phyloP scores from a whole-genome alignment of 2,797 vertebrate genomes.

The Thalassophryne amazonica region DNA sequence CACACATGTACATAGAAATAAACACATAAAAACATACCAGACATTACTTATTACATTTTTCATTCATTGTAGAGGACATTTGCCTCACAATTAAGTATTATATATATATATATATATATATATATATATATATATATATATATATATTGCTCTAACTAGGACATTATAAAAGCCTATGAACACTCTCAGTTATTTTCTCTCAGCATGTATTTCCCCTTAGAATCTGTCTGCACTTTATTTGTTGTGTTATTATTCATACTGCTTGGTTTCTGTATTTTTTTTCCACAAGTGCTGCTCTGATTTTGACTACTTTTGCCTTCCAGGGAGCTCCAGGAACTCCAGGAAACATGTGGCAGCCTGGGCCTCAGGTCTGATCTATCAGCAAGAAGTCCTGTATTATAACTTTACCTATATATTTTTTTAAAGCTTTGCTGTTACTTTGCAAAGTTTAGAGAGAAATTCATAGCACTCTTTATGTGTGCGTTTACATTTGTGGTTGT shows the following conservation, averaged over 20 bases:
- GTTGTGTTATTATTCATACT: constrained; percentile 31
- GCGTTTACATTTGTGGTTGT: constrained; percentile 1
- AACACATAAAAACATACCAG: not conserved
- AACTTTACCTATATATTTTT: constrained; percentile 32
- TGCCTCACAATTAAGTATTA: not conserved
- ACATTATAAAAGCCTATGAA: not conserved
- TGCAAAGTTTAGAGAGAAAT: constrained; percentile 18
- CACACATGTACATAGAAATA: constrained; percentile 2
- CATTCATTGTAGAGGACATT: not conserved
- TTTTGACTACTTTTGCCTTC: constrained; percentile 54
- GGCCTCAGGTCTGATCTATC: constrained; percentile 87
- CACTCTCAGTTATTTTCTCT: constrained; percentile 1
- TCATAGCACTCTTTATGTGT: not conserved
- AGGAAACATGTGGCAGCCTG: constrained; percentile 82
- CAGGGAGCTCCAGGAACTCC: constrained; percentile 90
- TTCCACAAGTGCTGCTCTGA: constrained; percentile 35
- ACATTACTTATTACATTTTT: no score
- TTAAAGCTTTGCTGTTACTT: constrained; percentile 16
- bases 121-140: no score
- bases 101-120: no score
- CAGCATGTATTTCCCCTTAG: not conserved
- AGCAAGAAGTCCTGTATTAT: constrained; percentile 22
- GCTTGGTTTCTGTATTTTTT: constrained; percentile 11
- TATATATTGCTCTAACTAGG: no score
- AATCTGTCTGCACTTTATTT: constrained; percentile 25